Percentiles rank a stretch among this genome's conserved stretches.
Evolutionary conservation across 1,140 invertebrate species (phyloP).

Genomic region (Subanguina moxae): DNA sequence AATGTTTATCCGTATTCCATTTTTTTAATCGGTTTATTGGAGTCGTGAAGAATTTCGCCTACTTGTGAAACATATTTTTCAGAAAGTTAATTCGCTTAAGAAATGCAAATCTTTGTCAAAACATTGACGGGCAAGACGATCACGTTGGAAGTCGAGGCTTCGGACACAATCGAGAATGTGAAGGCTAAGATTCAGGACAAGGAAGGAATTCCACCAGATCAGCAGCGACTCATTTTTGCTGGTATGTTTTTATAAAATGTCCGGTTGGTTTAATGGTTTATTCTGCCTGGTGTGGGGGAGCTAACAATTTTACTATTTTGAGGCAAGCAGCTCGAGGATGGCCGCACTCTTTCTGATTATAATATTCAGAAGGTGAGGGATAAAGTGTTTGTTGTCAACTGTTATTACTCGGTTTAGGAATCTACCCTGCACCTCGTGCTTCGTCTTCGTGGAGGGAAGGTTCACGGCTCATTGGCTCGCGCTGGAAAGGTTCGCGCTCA

Average conservation of each 20-base stretch:
- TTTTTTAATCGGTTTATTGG: no score
- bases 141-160: conserved; percentile 60
- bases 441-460: conserved; percentile 68
- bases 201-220: conserved; percentile 64
- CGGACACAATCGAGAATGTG: conserved; percentile 65
- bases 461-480: conserved; percentile 97
- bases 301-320: conserved; percentile 68
- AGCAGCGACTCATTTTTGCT: conserved; percentile 60
- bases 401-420: no score
- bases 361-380: conserved; percentile 68
- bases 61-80: no score
- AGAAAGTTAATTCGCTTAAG: no score
- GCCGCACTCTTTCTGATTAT: conserved; percentile 70
- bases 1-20: no score
- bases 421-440: conserved; percentile 17
- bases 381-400: no score
- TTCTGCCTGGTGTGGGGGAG: conserved; percentile 56
- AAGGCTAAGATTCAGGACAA: conserved; percentile 65
- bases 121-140: conserved; percentile 64
- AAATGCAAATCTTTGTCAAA: conserved; percentile 62
- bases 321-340: conserved; percentile 68
- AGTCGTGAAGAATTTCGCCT: no score
- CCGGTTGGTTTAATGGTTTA: no score
- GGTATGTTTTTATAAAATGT: conserved; percentile 21
- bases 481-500: conserved; percentile 99